phyloP scores from a whole-genome alignment of 2,797 vertebrate genomes.

The Simalia tracyae region DNA sequence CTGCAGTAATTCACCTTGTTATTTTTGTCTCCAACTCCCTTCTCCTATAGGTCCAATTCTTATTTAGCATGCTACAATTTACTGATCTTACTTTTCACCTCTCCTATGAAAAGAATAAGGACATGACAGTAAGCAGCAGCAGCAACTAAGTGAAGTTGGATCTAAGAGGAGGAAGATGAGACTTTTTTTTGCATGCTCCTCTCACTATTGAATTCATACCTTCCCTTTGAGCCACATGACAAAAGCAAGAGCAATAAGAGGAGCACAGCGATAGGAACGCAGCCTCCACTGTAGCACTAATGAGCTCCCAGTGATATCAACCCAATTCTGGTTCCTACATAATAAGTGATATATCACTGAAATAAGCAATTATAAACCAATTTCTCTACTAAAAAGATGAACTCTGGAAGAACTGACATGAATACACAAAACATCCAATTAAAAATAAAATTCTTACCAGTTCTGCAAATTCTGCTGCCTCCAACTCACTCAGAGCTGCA shows the following conservation, averaged over 20 bases:
- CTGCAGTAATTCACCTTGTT: neutral
- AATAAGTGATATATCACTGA: neutral
- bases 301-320: neutral
- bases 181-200: neutral
- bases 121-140: neutral
- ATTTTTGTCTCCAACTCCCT: neutral
- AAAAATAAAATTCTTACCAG: constrained; percentile 78
- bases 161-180: neutral
- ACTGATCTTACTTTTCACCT: neutral
- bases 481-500: constrained; percentile 88
- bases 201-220: too few species aligned
- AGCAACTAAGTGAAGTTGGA: neutral
- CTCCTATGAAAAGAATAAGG: neutral
- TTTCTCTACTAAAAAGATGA: neutral
- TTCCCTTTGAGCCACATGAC: neutral
- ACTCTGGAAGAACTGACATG: neutral
- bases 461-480: constrained; percentile 95
- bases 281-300: neutral
- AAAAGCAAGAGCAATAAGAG: neutral
- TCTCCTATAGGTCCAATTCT: neutral
- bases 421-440: neutral
- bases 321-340: neutral
- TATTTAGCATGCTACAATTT: neutral
- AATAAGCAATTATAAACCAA: neutral
- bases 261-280: neutral